Conservation (phyloP, 1,140 invertebrate genomes). For the Calephelis virginiensis region DNA sequence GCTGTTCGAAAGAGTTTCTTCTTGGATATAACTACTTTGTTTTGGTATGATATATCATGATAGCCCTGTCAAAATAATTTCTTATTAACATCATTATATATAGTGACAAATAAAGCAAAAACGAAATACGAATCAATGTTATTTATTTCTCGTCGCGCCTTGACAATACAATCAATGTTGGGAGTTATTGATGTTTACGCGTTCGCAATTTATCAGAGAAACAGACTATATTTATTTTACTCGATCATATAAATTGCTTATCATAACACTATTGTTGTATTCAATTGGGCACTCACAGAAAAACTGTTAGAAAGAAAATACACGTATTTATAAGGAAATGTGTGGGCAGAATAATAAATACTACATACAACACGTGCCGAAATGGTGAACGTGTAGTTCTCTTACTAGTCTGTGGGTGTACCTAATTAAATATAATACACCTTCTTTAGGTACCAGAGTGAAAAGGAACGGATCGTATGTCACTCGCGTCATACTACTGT, state of each 20-base stretch:
- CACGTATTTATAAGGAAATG: no score
- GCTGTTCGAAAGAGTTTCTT: not conserved
- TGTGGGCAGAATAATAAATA: no score
- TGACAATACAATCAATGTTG: conserved; percentile 12
- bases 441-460: no score
- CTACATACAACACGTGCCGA: no score
- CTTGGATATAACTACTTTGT: no score
- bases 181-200: conserved; percentile 15
- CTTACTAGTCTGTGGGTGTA: no score
- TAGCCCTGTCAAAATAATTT: not conserved
- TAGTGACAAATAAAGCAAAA: not conserved
- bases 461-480: no score
- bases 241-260: conserved; percentile 9
- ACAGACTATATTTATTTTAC: conserved; percentile 12
- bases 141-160: conserved; percentile 9
- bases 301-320: no score
- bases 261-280: conserved; percentile 9
- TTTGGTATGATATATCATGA: not conserved
- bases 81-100: not conserved
- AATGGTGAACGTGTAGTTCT: no score
- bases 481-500: no score
- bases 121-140: not conserved
- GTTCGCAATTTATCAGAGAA: conserved; percentile 11
- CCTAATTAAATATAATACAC: no score
- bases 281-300: no score